A percentile compares a stretch with the other conserved stretches of the same genome.
These are phyloP conservation scores for Amphipyra tragopoginis DNA, from an alignment of 2,888 invertebrate genomes.

Conservation along the genomic window DNA sequence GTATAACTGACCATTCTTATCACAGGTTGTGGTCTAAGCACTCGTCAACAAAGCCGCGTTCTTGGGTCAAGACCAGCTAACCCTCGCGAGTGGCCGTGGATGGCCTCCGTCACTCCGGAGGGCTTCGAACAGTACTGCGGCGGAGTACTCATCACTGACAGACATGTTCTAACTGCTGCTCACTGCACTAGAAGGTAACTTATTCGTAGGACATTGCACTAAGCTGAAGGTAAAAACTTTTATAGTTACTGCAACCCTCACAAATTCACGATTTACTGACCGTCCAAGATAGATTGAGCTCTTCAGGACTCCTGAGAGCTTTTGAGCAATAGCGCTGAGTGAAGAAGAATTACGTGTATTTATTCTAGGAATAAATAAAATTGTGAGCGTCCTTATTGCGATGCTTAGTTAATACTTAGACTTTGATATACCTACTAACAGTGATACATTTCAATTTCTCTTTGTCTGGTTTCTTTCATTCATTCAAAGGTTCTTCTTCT, in stretches of 20 bases:
- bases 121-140: constrained; percentile 93
- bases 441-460: no score
- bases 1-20: background rate
- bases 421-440: no score
- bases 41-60: constrained; percentile 86
- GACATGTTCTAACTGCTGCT: constrained; percentile 94
- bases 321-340: no score
- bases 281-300: no score
- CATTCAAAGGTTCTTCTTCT: constrained; percentile 12
- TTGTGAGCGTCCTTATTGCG: no score
- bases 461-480: no score
- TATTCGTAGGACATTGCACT: background rate
- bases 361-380: no score
- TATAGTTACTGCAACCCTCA: no score
- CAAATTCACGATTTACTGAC: no score
- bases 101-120: constrained; percentile 93
- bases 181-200: constrained; percentile 92
- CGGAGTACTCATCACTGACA: constrained; percentile 94
- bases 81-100: constrained; percentile 95
- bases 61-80: constrained; percentile 91
- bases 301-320: no score
- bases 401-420: no score
- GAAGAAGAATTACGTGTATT: no score
- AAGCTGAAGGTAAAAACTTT: background rate
- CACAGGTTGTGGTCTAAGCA: constrained; percentile 90